Evolutionary conservation across 2,888 invertebrate species (phyloP).

Genomic region (Mythimna lalbum): DNA sequence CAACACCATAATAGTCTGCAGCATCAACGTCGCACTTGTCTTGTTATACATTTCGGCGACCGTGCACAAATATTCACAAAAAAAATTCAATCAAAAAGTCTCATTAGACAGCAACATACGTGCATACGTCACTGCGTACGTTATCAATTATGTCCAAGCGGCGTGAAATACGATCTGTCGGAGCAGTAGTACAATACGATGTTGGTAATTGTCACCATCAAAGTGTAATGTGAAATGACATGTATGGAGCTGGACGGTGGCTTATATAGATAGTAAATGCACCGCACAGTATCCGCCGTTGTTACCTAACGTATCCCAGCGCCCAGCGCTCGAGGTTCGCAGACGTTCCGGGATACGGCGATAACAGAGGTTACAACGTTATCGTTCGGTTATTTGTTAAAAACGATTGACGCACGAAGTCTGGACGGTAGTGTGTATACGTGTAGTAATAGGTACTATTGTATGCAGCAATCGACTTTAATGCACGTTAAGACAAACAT

Average conservation of each 20-base stretch:
- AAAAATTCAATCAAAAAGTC: conserved; percentile 32
- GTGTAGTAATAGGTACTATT: conserved; percentile 57
- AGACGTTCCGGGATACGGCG: conserved; percentile 89
- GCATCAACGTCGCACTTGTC: conserved; percentile 88
- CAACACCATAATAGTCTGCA: conserved; percentile 88
- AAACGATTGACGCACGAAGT: conserved; percentile 89
- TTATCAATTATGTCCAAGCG: conserved; percentile 61
- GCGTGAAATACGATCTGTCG: conserved; percentile 70
- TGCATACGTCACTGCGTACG: conserved; percentile 59
- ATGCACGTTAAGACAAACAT: conserved; percentile 29
- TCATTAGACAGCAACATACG: conserved; percentile 56
- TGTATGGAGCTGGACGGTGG: conserved; percentile 68
- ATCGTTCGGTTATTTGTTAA: conserved; percentile 86
- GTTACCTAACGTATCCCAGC: conserved; percentile 80
- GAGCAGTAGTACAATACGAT: conserved; percentile 47
- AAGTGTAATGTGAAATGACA: conserved; percentile 77
- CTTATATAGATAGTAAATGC: conserved; percentile 84
- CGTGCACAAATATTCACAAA: conserved; percentile 53
- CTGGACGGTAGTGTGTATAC: conserved; percentile 77
- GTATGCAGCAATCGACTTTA: conserved; percentile 46
- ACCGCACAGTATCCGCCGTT: conserved; percentile 66
- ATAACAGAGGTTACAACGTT: conserved; percentile 88
- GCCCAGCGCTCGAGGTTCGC: conserved; percentile 78
- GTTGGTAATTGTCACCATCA: conserved; percentile 72
- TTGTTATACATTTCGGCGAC: conserved; percentile 81